Evolutionary conservation across 2,888 invertebrate genomes (phyloP), one percentile per base, ranked within the genome.

Genomic region (Xanthorhoe spadicearia): DNA sequence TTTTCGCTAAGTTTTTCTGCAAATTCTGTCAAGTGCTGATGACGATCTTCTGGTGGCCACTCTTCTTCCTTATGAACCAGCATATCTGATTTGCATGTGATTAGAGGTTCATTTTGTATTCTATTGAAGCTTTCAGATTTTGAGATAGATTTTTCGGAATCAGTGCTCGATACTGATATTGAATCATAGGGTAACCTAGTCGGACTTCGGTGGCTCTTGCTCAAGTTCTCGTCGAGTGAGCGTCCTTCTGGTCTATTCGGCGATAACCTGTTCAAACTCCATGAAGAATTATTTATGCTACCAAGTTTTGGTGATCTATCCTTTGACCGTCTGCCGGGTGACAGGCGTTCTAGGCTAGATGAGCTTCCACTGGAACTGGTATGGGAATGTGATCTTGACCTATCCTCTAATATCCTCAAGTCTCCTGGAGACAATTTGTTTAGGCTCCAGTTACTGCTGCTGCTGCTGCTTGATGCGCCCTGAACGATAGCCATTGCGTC

Each of bases 1-100:
- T 97, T 97, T 80, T 96, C 96, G 80, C 96, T 96, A n/a, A 97
- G 88, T 81, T 96, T 95, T 80, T 97, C 97, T 0, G 97, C 97
- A 77, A 97, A 97, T 77, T 97, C 96, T 1, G 95, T 95, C 69
- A 97, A 90, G 81, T 97, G 96, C 76, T 95, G 95, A 70, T 94
- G 94, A 72, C 95, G 95, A 71, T 95, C 68, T 64, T 95, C 95
- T 61, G 94, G 94, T 0, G 84, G 76, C 95, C 95, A 95, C 46
- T 91, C 93, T 57, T 94, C 93, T 74, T 92, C 91, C 72, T 90
- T 92, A 32, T 51, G 59, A 28, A 84, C 80, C 50, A 93, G 64
- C 85, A 93, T 93, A 66, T 93, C 93, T 10, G 92, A 93, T 75
- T 93, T 93, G 71, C 93, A 94, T 0, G 93, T 93, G 0, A 93